A percentile compares a stretch with the other conserved stretches of the same genome.
These are phyloP conservation scores for Chaetodon trifascialis DNA, from an alignment of 2,113 vertebrate species.

Conservation along the genomic window DNA sequence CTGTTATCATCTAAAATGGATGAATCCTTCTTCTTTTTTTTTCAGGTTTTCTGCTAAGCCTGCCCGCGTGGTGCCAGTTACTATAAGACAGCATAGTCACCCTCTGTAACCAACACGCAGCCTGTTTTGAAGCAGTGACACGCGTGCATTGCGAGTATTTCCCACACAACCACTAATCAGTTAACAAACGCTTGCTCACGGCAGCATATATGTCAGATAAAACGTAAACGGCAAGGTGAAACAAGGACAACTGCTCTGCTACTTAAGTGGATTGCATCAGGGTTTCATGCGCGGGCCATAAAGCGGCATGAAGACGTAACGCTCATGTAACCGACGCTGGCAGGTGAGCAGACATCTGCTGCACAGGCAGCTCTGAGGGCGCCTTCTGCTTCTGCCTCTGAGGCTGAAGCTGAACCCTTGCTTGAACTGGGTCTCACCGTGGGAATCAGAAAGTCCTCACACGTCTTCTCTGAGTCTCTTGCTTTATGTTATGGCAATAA, in stretches of 20 bases:
- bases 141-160: not conserved
- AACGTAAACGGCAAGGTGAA: conserved; percentile 61
- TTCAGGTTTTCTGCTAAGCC: too few relatives aligned
- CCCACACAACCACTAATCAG: conserved; percentile 22
- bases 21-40: too few relatives aligned
- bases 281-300: conserved; percentile 63
- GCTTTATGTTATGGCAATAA: conserved; percentile 1
- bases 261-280: conserved; percentile 48
- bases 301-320: conserved; percentile 63
- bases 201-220: conserved; percentile 4
- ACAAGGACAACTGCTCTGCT: conserved; percentile 55
- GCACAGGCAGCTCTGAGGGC: conserved; percentile 15
- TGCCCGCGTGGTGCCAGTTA: too few relatives aligned
- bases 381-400: not conserved
- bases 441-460: conserved; percentile 8
- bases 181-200: not conserved
- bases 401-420: not conserved
- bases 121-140: too few relatives aligned
- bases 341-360: conserved; percentile 64
- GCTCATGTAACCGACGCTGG: conserved; percentile 36
- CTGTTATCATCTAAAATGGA: too few relatives aligned
- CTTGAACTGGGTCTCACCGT: not conserved
- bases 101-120: too few relatives aligned
- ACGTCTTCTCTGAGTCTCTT: conserved; percentile 7
- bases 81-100: too few relatives aligned